Base-by-base conservation (phyloP, 2,888 invertebrate species). In the Heliconius ethilla region DNA sequence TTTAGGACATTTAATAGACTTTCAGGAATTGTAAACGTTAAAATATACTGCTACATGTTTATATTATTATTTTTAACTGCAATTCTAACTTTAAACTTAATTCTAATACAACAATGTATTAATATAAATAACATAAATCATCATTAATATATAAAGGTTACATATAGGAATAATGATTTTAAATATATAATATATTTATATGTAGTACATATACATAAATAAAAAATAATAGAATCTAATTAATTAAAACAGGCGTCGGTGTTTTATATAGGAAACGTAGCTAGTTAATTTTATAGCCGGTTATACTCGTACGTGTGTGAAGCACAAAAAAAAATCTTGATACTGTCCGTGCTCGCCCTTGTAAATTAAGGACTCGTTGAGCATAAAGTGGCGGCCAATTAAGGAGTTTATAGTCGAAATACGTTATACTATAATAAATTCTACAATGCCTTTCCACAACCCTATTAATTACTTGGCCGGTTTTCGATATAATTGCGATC, bases 371-470 rank as follows among this genome's bases (percentile, higher is more conserved):
- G 91, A 88, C 85, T 88, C 85, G 89, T 85, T 87, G 89, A 90
- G 89, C 91, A 90, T 90, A 91, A 92, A 91, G 89, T 89, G 89
- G 88, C 85, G 88, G 84, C 92, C 92, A 94, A 93, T 94, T 93
- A 94, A 91, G 89, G 88, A 91, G 89, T 92, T 92, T 94, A 94
- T 92, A 88, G 90, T 88, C 89, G 85, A 88, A 89, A 90, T 89
- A 88, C 88, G 92, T 88, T 89, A 88, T 94, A 93, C 93, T 94
- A 92, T 91, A 92, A 94, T 94, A 93, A 94, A 94, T 93, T 88
- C 87, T 89, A 89, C 89, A 92, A 92, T 90, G 86, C 89, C 87
- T 87, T 89, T 89, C 89, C 85, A 89, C 90, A 88, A 87, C 86
- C 89, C 89, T 91, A 91, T 92, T 92, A 92, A 92, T 93, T 92